Evolutionary conservation across 2,888 invertebrate species (phyloP).

Genomic region (Thysanoteuthis rhombus): DNA sequence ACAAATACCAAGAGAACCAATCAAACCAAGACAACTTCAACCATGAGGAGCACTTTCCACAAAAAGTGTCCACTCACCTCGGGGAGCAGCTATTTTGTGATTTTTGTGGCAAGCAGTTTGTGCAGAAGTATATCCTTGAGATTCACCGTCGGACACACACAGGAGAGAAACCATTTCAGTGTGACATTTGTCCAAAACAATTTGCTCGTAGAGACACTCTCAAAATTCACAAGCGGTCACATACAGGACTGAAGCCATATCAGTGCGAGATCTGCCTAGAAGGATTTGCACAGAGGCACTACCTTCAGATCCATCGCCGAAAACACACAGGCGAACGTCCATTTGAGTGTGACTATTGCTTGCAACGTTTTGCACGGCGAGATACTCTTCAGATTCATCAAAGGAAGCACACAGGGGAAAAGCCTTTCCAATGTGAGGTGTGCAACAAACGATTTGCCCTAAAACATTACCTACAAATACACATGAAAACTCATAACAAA

Average conservation of each 20-base stretch:
- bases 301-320: not conserved
- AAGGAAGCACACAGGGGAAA: slow-evolving; percentile 18
- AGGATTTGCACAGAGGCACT: slow-evolving; percentile 16
- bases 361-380: slow-evolving; percentile 20
- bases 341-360: slow-evolving; percentile 21
- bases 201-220: slow-evolving; percentile 21
- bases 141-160: slow-evolving; percentile 25
- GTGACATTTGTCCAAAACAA: slow-evolving; percentile 13
- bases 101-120: slow-evolving; percentile 29
- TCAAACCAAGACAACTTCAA: not conserved
- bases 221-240: slow-evolving; percentile 20
- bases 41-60: not conserved
- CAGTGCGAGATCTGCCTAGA: slow-evolving; percentile 24
- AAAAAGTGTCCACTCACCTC: not conserved
- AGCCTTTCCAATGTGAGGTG: slow-evolving; percentile 13
- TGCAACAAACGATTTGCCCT: not conserved
- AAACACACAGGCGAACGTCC: slow-evolving; percentile 21
- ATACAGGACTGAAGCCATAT: not conserved
- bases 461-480: slow-evolving; percentile 13
- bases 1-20: not conserved
- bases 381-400: slow-evolving; percentile 24
- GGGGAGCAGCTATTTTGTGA: slow-evolving; percentile 14
- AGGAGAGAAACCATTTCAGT: not conserved
- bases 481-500: not conserved
- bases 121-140: slow-evolving; percentile 23